These are phyloP conservation scores for Leptestheria dahalacensis DNA, from an alignment of 1,140 invertebrate species.

Conservation along the genomic window DNA sequence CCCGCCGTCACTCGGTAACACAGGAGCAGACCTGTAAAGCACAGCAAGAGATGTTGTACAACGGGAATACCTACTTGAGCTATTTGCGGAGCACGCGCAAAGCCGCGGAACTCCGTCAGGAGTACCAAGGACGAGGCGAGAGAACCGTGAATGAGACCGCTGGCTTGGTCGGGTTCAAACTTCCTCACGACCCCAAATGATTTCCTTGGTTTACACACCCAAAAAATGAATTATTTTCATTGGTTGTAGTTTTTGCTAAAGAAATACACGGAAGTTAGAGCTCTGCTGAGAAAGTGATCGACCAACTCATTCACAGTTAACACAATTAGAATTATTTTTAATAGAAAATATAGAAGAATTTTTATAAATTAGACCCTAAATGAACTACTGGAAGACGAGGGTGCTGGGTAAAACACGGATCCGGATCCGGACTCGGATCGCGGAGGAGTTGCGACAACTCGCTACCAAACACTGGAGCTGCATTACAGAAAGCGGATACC, in stretches of 20 bases:
- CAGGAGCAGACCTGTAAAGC: constrained; percentile 64
- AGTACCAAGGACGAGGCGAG: constrained; percentile 61
- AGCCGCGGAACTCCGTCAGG: constrained; percentile 48
- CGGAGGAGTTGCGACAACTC: no score
- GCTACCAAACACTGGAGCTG: no score
- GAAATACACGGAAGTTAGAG: no score
- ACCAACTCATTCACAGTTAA: no score
- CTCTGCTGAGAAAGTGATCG: no score
- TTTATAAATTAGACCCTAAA: no score
- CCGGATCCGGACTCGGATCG: no score
- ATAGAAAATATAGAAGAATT: no score
- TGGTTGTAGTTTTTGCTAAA: constrained; percentile 19
- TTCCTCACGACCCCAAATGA: constrained; percentile 56
- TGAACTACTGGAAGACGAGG: no score
- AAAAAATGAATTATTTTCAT: constrained; percentile 1
- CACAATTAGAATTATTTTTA: no score
- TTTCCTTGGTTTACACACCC: not conserved
- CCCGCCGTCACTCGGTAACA: constrained; percentile 52
- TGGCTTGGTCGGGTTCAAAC: constrained; percentile 63
- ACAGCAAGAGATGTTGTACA: constrained; percentile 50
- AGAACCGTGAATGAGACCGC: constrained; percentile 57
- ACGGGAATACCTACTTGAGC: constrained; percentile 54
- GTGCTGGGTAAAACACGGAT: no score
- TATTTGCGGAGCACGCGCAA: constrained; percentile 50
- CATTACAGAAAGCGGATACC: no score